A percentile compares a stretch with the other conserved stretches of the same genome.
Evolutionary conservation across 2,888 invertebrate genomes (phyloP).

Genomic region (Andrena hattorfiana): DNA sequence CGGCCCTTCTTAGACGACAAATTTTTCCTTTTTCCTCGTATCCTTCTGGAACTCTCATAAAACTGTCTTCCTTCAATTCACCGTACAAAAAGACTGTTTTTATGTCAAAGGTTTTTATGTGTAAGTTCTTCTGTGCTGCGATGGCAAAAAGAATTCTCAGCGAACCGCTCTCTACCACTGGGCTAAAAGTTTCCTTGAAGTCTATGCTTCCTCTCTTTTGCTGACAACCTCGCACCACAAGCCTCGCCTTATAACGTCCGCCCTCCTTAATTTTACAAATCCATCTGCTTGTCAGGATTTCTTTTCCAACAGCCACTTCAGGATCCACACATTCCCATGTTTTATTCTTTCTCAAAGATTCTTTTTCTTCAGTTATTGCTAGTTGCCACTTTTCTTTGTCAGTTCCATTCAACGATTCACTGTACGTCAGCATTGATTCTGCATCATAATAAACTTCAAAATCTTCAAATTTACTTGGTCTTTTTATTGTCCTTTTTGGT

Average conservation of each 20-base stretch:
- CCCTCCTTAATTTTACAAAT: conserved; percentile 68
- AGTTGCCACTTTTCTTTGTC: conserved; percentile 33
- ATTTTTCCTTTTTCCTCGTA: conserved; percentile 26
- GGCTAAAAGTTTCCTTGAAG: conserved; percentile 21
- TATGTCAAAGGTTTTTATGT: conserved; percentile 23
- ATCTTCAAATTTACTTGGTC: too few species aligned
- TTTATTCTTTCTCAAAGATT: conserved; percentile 63
- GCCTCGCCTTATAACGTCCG: conserved; percentile 28
- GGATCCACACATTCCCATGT: conserved; percentile 61
- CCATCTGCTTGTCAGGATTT: conserved; percentile 64
- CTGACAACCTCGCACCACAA: conserved; percentile 27
- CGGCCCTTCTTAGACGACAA: conserved; percentile 18
- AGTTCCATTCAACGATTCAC: conserved; percentile 27
- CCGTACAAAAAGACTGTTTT: conserved; percentile 32
- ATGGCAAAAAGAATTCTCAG: conserved; percentile 19
- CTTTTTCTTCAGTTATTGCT: conserved; percentile 60
- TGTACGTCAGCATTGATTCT: conserved; percentile 22
- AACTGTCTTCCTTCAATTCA: conserved; percentile 31
- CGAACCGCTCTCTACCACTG: conserved; percentile 7
- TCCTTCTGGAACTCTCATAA: conserved; percentile 34
- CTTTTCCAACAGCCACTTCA: conserved; percentile 45
- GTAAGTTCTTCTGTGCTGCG: background rate
- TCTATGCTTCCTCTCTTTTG: conserved; percentile 13
- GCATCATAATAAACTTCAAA: too few species aligned
- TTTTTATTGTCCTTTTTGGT: too few species aligned